Percentiles rank a stretch among this genome's conserved stretches.
These are phyloP conservation scores for Plemyria rubiginata DNA, from an alignment of 2,888 invertebrate species.

Conservation along the genomic window DNA sequence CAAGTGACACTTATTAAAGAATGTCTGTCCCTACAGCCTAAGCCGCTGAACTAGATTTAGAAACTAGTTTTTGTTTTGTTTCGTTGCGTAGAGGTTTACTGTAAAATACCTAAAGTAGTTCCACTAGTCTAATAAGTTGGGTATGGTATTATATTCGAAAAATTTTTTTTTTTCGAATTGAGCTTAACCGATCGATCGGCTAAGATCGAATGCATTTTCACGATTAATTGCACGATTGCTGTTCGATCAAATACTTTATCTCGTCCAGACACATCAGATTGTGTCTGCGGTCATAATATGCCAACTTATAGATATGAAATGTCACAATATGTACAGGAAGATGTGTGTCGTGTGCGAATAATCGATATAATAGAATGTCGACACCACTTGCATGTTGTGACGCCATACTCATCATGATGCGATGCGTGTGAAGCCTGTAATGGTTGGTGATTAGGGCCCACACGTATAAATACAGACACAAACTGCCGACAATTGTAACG, in stretches of 20 bases:
- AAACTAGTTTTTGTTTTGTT: no score
- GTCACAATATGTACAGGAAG: conserved; percentile 20
- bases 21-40: no score
- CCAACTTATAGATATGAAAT: not conserved
- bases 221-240: conserved; percentile 44
- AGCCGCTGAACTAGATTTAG: no score
- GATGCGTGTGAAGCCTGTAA: conserved; percentile 54
- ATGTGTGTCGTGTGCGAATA: conserved; percentile 45
- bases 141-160: no score
- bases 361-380: not conserved
- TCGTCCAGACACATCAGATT: conserved; percentile 46
- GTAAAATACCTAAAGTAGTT: conserved; percentile 18
- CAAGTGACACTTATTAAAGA: not conserved
- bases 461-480: conserved; percentile 55
- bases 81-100: no score
- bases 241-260: conserved; percentile 51
- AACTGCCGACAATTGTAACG: conserved; percentile 52
- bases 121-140: no score
- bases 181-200: conserved; percentile 21
- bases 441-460: conserved; percentile 58
- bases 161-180: conserved; percentile 6
- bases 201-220: conserved; percentile 34
- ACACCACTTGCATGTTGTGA: conserved; percentile 30
- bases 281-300: not conserved
- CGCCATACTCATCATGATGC: conserved; percentile 59